These are phyloP conservation scores for Orchestia grillus DNA, from an alignment of 1,140 invertebrate genomes.

Conservation along the genomic window DNA sequence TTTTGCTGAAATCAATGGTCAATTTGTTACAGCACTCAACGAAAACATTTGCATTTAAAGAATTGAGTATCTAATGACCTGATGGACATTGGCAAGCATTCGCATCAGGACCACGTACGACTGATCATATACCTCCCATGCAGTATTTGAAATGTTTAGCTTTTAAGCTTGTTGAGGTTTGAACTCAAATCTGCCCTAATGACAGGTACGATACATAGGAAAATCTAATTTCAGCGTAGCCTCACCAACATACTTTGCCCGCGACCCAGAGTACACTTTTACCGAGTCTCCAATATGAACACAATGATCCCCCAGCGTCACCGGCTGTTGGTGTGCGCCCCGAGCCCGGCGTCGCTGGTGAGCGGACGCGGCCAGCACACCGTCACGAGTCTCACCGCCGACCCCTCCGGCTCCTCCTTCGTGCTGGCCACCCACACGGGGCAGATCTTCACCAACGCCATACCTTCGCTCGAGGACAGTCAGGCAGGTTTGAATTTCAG, in stretches of 20 bases:
- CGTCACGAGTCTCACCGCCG: constrained; percentile 61
- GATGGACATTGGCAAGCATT: not conserved
- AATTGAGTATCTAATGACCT: not conserved
- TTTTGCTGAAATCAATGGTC: not conserved
- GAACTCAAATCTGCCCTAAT: not conserved
- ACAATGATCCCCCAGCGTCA: constrained; percentile 59
- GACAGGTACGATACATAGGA: not conserved
- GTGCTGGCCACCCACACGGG: constrained; percentile 63
- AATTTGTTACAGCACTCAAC: not conserved
- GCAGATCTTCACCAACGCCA: constrained; percentile 65
- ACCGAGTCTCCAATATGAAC: not conserved
- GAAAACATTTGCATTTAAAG: not conserved
- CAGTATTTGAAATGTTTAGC: not conserved
- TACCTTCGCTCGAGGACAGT: constrained; percentile 62
- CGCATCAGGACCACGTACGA: not conserved
- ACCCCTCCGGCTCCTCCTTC: constrained; percentile 59
- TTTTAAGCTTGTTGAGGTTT: not conserved
- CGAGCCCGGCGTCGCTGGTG: constrained; percentile 62
- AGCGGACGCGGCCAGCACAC: constrained; percentile 66
- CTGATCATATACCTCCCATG: not conserved
- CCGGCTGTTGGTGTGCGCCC: constrained; percentile 61
- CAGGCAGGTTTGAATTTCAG: constrained; percentile 57
- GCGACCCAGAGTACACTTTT: not conserved
- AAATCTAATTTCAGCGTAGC: not conserved
- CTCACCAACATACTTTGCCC: not conserved